Evolutionary conservation across 2,797 vertebrate genomes (phyloP).

Genomic region (Eulemur albifrons): DNA sequence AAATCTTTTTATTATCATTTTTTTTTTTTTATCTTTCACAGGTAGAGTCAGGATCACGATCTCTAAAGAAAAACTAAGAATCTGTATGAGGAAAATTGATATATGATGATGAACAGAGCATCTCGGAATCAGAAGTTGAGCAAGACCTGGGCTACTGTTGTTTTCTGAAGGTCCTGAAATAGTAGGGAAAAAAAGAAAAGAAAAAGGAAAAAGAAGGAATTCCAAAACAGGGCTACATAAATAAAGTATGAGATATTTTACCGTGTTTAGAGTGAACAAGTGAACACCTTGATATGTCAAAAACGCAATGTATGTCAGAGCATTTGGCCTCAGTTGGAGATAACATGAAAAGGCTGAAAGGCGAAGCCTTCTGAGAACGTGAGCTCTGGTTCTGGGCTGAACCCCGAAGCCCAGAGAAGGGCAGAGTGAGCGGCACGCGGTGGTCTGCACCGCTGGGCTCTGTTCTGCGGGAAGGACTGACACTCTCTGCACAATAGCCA

Average conservation of each 20-base stretch:
- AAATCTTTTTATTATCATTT: background rate
- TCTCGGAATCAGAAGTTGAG: background rate
- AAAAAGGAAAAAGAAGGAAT: background rate
- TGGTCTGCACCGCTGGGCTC: fast-evolving
- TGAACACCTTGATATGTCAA: background rate
- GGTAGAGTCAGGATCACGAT: background rate
- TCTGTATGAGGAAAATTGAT: background rate
- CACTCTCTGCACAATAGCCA: background rate
- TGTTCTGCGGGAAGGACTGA: fast-evolving
- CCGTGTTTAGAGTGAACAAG: fast-evolving
- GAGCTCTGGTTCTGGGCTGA: background rate
- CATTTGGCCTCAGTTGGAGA: background rate
- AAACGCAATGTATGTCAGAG: fast-evolving
- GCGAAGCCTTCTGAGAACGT: background rate
- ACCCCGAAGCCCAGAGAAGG: background rate
- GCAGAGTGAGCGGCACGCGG: background rate
- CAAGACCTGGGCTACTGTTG: background rate
- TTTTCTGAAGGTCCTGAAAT: background rate
- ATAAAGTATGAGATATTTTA: background rate
- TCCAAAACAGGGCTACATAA: background rate
- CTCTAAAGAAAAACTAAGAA: background rate
- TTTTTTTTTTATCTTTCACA: background rate
- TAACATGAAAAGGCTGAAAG: background rate
- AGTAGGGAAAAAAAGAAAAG: background rate
- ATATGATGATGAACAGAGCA: fast-evolving